A percentile compares a stretch with the other conserved stretches of the same genome.
phyloP scores from a whole-genome alignment of 2,113 vertebrate genomes.

The Myiozetetes cayanensis region DNA sequence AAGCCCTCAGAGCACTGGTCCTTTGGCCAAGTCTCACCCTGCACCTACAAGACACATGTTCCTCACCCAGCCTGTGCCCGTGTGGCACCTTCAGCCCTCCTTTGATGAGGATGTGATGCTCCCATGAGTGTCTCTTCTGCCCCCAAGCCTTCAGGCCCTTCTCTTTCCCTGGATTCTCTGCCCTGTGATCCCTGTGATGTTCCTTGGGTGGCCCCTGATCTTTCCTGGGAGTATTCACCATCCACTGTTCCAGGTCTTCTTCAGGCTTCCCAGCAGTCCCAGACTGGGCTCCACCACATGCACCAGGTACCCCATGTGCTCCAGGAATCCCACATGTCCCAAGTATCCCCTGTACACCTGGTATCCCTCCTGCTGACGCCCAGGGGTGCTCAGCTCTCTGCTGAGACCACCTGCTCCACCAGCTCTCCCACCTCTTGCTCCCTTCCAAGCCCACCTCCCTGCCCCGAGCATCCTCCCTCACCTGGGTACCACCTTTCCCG shows the following conservation, averaged over 20 bases:
- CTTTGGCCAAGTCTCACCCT: not conserved
- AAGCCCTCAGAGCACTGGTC: not conserved
- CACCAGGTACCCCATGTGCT: rapidly evolving
- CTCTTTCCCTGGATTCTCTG: not conserved
- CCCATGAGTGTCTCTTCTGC: rapidly evolving
- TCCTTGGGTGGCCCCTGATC: not conserved
- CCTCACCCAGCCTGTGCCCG: not conserved
- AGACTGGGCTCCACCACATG: not conserved
- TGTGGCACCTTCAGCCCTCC: not conserved
- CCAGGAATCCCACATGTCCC: not conserved
- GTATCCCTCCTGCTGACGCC: not conserved
- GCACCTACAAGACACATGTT: rapidly evolving
- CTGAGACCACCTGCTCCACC: not conserved
- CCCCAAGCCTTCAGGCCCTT: not conserved
- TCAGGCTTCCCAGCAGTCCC: not conserved
- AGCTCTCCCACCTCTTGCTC: not conserved
- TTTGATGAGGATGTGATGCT: rapidly evolving
- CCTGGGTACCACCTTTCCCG: not conserved
- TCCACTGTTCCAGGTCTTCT: too few species aligned
- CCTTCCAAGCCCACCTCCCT: rapidly evolving
- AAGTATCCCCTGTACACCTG: not conserved
- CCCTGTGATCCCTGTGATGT: not conserved
- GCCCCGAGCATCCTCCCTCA: not conserved
- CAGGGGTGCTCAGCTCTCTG: not conserved
- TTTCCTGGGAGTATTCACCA: not conserved